phyloP scores from a whole-genome alignment of 2,888 invertebrate species.

The Drosophila kambysellisi region DNA sequence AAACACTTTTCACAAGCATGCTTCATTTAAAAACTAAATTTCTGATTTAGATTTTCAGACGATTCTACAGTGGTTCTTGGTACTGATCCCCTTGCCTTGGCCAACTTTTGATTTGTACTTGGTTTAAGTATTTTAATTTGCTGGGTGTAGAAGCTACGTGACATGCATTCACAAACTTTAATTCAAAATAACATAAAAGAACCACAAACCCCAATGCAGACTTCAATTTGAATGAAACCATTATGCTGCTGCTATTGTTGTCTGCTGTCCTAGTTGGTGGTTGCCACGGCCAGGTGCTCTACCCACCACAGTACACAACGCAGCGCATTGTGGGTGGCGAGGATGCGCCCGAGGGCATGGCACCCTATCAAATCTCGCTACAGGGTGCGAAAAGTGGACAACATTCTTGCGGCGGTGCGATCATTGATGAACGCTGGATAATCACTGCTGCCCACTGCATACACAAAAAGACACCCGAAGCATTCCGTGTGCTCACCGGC shows the following conservation, averaged over 20 bases:
- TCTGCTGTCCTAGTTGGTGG: background rate
- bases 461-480: conserved; percentile 58
- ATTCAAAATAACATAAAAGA: conserved; percentile 33
- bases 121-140: background rate
- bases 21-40: background rate
- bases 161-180: conserved; percentile 4
- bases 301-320: conserved; percentile 69
- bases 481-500: conserved; percentile 77
- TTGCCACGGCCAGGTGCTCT: conserved; percentile 53
- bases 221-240: background rate
- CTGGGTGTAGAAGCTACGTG: conserved; percentile 25
- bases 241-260: conserved; percentile 42
- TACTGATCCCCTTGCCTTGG: background rate
- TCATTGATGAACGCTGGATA: conserved; percentile 81
- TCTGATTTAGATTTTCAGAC: background rate
- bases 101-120: background rate
- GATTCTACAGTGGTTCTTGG: background rate
- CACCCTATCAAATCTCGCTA: conserved; percentile 84
- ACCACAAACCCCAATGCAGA: conserved; percentile 29
- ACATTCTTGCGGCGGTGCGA: conserved; percentile 84
- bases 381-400: conserved; percentile 66
- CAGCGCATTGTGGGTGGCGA: conserved; percentile 82
- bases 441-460: conserved; percentile 84
- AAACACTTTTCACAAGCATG: background rate
- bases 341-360: conserved; percentile 75